Percentiles rank a stretch among this genome's conserved stretches.
Evolutionary conservation across 2,888 invertebrate genomes (phyloP).

Genomic region (Drosophila lutescens): DNA sequence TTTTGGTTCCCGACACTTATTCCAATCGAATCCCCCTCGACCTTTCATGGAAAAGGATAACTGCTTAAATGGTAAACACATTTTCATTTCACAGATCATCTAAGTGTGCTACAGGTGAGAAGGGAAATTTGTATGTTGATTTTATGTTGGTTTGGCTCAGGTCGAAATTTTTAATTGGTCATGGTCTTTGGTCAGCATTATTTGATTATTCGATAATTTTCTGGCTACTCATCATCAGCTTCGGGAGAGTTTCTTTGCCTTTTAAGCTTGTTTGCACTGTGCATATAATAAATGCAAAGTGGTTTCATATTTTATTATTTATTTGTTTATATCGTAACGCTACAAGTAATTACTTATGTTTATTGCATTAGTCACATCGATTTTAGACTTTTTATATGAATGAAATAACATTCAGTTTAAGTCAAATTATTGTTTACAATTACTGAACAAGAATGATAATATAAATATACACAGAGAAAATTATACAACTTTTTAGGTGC

Average conservation of each 20-base stretch:
- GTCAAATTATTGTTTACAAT: too few species aligned
- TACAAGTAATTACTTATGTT: too few species aligned
- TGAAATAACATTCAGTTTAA: too few species aligned
- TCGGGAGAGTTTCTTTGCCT: background rate
- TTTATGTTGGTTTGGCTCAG: slow-evolving; percentile 39
- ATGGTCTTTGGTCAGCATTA: slow-evolving; percentile 50
- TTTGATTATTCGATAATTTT: too few species aligned
- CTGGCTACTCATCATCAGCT: slow-evolving; percentile 62
- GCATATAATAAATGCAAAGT: background rate
- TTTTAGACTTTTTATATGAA: too few species aligned
- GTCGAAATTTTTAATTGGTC: slow-evolving; percentile 69
- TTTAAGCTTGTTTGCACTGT: slow-evolving; percentile 1
- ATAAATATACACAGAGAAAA: too few species aligned
- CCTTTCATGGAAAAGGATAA: background rate
- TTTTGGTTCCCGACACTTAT: slow-evolving; percentile 24
- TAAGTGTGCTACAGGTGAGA: too few species aligned
- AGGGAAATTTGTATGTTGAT: background rate
- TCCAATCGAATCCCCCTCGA: background rate
- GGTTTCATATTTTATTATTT: background rate
- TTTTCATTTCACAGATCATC: background rate
- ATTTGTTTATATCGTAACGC: too few species aligned
- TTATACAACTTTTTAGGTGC: too few species aligned
- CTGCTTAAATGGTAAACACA: slow-evolving; percentile 26
- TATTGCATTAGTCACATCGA: too few species aligned
- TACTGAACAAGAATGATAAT: too few species aligned